Evolutionary conservation across 2,888 invertebrate species (phyloP).

Genomic region (Drosophila limbata): DNA sequence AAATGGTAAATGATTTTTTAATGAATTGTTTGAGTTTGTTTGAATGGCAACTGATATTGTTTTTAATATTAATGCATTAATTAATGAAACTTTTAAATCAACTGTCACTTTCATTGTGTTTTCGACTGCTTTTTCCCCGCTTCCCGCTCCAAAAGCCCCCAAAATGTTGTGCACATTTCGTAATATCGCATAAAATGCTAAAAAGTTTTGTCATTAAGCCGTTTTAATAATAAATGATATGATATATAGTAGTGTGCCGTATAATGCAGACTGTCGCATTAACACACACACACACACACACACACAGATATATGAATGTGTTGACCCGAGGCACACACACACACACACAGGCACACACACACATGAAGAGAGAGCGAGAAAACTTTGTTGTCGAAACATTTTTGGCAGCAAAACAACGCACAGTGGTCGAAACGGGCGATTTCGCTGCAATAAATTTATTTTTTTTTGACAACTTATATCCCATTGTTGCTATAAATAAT

Average conservation of each 20-base stretch:
- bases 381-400: slow-evolving; percentile 49
- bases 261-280: slow-evolving; percentile 52
- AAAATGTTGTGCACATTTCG: slow-evolving; percentile 32
- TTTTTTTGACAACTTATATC: too few relatives aligned
- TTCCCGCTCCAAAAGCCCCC: not conserved
- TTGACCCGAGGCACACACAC: slow-evolving; percentile 44
- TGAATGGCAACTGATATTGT: not conserved
- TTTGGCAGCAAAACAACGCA: slow-evolving; percentile 43
- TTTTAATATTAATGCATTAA: slow-evolving; percentile 27
- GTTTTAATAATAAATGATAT: slow-evolving; percentile 78
- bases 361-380: not conserved
- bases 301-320: slow-evolving; percentile 23
- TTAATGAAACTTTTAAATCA: slow-evolving; percentile 19
- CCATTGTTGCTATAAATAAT: too few relatives aligned
- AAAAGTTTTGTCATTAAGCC: slow-evolving; percentile 78
- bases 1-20: not conserved
- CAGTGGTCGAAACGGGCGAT: too few relatives aligned
- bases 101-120: slow-evolving; percentile 20
- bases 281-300: slow-evolving; percentile 10
- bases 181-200: slow-evolving; percentile 50
- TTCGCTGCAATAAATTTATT: too few relatives aligned
- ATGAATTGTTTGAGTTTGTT: slow-evolving; percentile 1
- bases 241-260: slow-evolving; percentile 46
- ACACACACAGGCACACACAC: slow-evolving; percentile 17
- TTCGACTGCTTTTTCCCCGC: not conserved